phyloP scores from a whole-genome alignment of 2,113 vertebrate genomes.

The Myotis yumanensis region DNA sequence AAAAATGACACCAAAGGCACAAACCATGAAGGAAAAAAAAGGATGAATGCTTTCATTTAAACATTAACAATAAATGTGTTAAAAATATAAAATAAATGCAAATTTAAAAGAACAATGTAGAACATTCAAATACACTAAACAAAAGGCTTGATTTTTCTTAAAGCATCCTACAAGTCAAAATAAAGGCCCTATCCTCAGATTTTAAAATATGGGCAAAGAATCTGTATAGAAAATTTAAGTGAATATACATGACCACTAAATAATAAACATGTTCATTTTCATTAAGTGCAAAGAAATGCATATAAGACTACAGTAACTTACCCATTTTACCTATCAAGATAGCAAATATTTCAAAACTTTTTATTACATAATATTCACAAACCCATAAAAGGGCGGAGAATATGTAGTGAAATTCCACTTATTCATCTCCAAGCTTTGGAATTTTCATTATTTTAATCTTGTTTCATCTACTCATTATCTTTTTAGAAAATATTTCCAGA shows the following conservation, averaged over 20 bases:
- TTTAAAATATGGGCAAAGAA: not conserved
- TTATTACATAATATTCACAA: not conserved
- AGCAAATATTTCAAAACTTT: not conserved
- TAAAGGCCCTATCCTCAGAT: not conserved
- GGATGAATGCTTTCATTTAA: not conserved
- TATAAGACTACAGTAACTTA: not conserved
- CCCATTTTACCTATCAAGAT: not conserved
- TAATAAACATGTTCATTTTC: not conserved
- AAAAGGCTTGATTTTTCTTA: not conserved
- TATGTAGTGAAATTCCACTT: accelerated
- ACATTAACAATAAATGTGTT: not conserved
- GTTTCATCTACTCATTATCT: not conserved
- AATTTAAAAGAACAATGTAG: not conserved
- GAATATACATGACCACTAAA: not conserved
- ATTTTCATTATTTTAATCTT: not conserved
- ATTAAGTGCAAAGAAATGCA: not conserved
- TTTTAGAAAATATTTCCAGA: not conserved
- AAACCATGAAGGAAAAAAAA: not conserved
- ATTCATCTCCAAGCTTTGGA: not conserved
- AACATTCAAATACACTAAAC: not conserved
- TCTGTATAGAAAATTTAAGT: not conserved
- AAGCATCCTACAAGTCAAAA: not conserved
- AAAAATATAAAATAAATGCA: not conserved
- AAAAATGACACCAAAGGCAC: not conserved
- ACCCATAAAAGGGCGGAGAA: not conserved